Evolutionary conservation across 2,113 vertebrate species (phyloP).

Genomic region (Phainopepla nitens): DNA sequence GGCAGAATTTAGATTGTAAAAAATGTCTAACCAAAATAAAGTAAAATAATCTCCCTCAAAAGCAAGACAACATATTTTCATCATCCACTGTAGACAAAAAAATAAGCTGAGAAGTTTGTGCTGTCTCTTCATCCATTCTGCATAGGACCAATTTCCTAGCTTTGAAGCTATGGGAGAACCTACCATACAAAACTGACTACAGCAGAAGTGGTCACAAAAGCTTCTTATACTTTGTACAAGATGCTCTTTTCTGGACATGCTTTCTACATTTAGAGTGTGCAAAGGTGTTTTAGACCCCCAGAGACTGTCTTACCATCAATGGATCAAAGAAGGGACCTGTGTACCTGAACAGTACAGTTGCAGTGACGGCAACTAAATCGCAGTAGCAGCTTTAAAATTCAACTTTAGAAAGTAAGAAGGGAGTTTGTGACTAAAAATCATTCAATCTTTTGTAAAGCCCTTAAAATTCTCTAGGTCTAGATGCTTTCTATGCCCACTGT

Average conservation of each 20-base stretch:
- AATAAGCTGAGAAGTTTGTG: not conserved
- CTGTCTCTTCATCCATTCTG: not conserved
- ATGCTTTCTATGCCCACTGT: not conserved
- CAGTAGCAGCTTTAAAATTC: not conserved
- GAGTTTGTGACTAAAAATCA: not conserved
- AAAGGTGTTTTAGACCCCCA: not conserved
- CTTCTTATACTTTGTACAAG: not conserved
- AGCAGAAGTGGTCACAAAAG: not conserved
- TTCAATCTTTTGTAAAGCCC: not conserved
- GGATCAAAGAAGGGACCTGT: not conserved
- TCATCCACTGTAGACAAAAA: rapidly evolving
- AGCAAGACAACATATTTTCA: not conserved
- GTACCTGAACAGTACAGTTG: not conserved
- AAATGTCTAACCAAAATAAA: not conserved
- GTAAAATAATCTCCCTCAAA: not conserved
- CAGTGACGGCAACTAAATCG: not conserved
- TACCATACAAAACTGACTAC: not conserved
- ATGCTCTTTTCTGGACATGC: not conserved
- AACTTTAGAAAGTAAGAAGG: not conserved
- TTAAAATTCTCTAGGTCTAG: not conserved
- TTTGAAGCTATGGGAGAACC: not conserved
- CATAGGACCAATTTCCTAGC: not conserved
- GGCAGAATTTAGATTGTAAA: not conserved
- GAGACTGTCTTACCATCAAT: not conserved
- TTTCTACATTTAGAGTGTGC: not conserved